Evolutionary conservation across 2,888 invertebrate species (phyloP).

Genomic region (Sphaeridia pumilis): DNA sequence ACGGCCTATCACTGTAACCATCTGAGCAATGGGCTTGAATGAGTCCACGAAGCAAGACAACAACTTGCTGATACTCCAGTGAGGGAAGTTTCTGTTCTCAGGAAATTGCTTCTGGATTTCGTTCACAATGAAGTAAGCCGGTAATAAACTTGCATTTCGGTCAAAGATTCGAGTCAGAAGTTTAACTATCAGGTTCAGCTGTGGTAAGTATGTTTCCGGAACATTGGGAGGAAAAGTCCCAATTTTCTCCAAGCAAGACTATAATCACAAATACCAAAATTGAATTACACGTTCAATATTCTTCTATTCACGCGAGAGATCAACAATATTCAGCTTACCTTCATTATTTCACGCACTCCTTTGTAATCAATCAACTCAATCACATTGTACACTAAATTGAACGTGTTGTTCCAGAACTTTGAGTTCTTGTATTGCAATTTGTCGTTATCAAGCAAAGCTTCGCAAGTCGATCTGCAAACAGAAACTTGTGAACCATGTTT

Average conservation of each 20-base stretch:
- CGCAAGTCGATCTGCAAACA: constrained; percentile 67
- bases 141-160: constrained; percentile 77
- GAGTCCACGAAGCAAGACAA: constrained; percentile 83
- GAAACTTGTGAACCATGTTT: too few species aligned
- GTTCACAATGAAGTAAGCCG: constrained; percentile 89
- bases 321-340: constrained; percentile 52
- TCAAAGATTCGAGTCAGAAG: constrained; percentile 84
- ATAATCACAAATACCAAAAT: too few species aligned
- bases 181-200: constrained; percentile 65
- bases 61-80: constrained; percentile 78
- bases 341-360: constrained; percentile 85
- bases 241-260: constrained; percentile 70
- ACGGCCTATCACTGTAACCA: constrained; percentile 86
- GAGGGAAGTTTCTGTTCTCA: constrained; percentile 69
- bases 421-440: constrained; percentile 67
- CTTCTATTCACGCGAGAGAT: too few species aligned
- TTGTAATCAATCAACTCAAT: constrained; percentile 91
- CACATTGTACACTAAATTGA: constrained; percentile 67
- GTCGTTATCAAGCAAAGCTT: constrained; percentile 69
- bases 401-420: constrained; percentile 82
- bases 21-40: constrained; percentile 78
- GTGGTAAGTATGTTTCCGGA: constrained; percentile 67
- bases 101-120: constrained; percentile 83
- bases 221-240: constrained; percentile 64
- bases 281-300: too few species aligned